phyloP scores from a whole-genome alignment of 2,888 invertebrate genomes.

The Odiellus spinosus region DNA sequence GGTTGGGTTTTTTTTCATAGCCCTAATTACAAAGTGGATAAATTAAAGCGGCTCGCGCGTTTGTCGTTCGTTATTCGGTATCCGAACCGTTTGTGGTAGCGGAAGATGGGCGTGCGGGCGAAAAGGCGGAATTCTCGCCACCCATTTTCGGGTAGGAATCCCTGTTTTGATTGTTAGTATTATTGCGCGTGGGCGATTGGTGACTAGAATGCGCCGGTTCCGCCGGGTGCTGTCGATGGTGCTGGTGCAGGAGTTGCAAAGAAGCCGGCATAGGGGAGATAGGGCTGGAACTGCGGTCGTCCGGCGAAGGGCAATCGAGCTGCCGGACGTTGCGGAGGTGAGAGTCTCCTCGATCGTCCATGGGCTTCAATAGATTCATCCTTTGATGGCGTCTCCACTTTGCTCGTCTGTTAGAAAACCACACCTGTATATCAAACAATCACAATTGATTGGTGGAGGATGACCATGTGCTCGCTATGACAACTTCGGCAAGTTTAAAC shows the following conservation, averaged over 20 bases:
- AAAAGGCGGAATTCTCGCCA: constrained; percentile 17
- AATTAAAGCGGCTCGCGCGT: no score
- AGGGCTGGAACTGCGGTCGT: background rate
- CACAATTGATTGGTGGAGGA: no score
- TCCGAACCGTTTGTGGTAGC: background rate
- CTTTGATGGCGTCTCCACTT: constrained; percentile 94
- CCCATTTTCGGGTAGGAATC: constrained; percentile 16
- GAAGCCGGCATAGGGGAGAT: background rate
- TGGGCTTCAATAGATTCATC: constrained; percentile 36
- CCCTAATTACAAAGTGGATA: no score
- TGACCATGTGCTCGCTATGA: no score
- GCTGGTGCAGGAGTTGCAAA: background rate
- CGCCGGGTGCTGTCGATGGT: constrained; percentile 5
- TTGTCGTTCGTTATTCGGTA: no score
- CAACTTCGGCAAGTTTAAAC: no score
- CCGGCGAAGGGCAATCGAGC: background rate
- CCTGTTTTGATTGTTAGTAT: constrained; percentile 4
- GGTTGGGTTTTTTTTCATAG: no score
- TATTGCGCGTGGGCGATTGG: constrained; percentile 5
- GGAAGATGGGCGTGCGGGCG: constrained; percentile 8
- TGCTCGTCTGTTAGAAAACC: constrained; percentile 98
- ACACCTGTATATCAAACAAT: constrained; percentile 47
- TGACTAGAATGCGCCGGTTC: constrained; percentile 12
- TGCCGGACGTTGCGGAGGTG: no score
- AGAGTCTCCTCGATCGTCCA: background rate